Evolutionary conservation across 64 coral and sea anemone genomes (phyloP), one percentile per base, ranked within the genome.

Genomic region (Astreopora myriophthalma): DNA sequence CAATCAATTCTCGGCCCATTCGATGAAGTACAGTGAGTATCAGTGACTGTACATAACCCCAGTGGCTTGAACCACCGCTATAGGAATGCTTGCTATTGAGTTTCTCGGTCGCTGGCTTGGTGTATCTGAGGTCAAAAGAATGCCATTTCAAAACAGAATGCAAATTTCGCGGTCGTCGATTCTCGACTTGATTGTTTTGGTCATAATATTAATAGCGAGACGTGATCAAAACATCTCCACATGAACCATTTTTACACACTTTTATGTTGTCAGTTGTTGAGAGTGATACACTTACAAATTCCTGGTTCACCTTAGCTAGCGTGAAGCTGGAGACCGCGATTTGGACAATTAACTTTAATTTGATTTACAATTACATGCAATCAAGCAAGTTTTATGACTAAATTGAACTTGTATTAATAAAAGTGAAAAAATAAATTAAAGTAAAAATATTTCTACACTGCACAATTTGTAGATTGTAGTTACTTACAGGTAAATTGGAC

Each of bases 261-360:
- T 17, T 62, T 51, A 13, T 71, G 29, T 14, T 33, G 26, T 6
- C 61, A 3, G 17, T 64, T 26, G 5, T 1, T 17, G 34, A 37
- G 16, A 36, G 17, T 17, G 16, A 37, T 37, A 33, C 20, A 73
- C 22, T n/a, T 9, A 37, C 37, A 22, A 19, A 37, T 73, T 73
- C 70, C 34, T 40, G 8, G 30, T 71, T 34, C 13, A 71, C 32
- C 28, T 34, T 2, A 71, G 8, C 31, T n/a, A n/a, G n/a, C n/a
- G n/a, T n/a, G n/a, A n/a, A n/a, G n/a, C 28, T 71, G 68, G 2
- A 71, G 14, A 29, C 1, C 1, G 28, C 14, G 70, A 70, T 70
- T 70, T 70, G 67, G 28, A 70, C 67, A 34, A 83, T 83, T 24
- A 16, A 63, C 20, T 64, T 83, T 40, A n/a, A 9, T 82, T 64